Percentiles rank a stretch among this genome's conserved stretches.
These are phyloP conservation scores for Coelinius sp. DNA, from an alignment of 2,888 invertebrate species.

Conservation along the genomic window DNA sequence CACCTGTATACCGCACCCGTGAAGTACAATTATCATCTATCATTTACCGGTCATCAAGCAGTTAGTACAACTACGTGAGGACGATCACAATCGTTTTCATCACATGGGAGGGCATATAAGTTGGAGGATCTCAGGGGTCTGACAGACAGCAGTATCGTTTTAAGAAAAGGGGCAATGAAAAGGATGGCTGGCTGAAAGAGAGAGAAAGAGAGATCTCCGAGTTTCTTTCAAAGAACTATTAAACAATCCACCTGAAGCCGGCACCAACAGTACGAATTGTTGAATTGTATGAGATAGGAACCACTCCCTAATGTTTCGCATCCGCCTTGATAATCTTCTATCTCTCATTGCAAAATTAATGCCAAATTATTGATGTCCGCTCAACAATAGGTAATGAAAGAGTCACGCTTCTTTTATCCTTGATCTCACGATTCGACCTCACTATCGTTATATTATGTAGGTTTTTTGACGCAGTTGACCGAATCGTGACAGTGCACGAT, in stretches of 20 bases:
- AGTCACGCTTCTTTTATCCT: conserved; percentile 26
- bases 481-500: conserved; percentile 34
- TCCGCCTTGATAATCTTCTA: conserved; percentile 49
- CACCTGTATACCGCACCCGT: conserved; percentile 44
- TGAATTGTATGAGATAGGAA: conserved; percentile 29
- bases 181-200: not conserved
- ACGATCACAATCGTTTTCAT: conserved; percentile 65
- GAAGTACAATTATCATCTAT: conserved; percentile 64
- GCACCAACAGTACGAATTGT: conserved; percentile 60
- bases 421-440: conserved; percentile 32
- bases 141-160: conserved; percentile 48
- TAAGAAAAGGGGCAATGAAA: not conserved
- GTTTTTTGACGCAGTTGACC: conserved; percentile 34
- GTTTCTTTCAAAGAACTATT: conserved; percentile 44
- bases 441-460: conserved; percentile 20
- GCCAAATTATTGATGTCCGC: conserved; percentile 19
- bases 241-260: conserved; percentile 64
- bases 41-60: conserved; percentile 68
- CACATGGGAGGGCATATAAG: conserved; percentile 44
- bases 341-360: conserved; percentile 25
- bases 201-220: not conserved
- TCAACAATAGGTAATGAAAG: conserved; percentile 29
- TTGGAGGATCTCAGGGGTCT: conserved; percentile 44
- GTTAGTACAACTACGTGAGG: conserved; percentile 63
- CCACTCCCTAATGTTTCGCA: conserved; percentile 65